Percentiles rank a stretch among this genome's conserved stretches.
Evolutionary conservation across 64 coral and sea anemone species (phyloP).

Genomic region (Acropora yongei): DNA sequence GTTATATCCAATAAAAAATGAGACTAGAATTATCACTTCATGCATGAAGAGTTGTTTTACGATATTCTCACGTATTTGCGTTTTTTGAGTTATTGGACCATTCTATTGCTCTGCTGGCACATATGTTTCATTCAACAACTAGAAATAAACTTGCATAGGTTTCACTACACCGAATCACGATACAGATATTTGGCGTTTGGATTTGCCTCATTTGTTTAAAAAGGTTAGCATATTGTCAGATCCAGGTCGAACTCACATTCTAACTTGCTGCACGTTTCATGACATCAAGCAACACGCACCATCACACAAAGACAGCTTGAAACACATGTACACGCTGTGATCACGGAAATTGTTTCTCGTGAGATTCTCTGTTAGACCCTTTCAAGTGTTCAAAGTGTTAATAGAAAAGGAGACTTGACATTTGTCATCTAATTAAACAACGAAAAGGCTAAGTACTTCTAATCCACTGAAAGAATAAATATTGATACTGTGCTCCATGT

Average conservation of each 20-base stretch:
- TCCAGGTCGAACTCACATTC: too few relatives aligned
- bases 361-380: too few relatives aligned
- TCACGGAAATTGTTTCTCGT: neutral
- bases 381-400: neutral
- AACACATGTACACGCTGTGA: neutral
- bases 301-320: neutral
- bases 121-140: too few relatives aligned
- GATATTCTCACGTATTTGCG: neutral
- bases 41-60: neutral
- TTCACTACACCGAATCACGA: too few relatives aligned
- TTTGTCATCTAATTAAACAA: neutral
- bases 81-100: neutral
- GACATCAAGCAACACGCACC: neutral
- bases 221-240: neutral
- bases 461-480: constrained; percentile 3
- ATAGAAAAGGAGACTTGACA: neutral
- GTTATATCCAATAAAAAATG: neutral
- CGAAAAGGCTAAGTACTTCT: neutral
- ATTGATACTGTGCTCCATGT: constrained; percentile 3
- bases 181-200: too few relatives aligned
- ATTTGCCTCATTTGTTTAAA: neutral
- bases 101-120: neutral
- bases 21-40: neutral
- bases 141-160: too few relatives aligned
- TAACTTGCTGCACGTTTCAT: too few relatives aligned